Evolutionary conservation across 2,888 invertebrate genomes (phyloP).

Genomic region (Idaea biselata): DNA sequence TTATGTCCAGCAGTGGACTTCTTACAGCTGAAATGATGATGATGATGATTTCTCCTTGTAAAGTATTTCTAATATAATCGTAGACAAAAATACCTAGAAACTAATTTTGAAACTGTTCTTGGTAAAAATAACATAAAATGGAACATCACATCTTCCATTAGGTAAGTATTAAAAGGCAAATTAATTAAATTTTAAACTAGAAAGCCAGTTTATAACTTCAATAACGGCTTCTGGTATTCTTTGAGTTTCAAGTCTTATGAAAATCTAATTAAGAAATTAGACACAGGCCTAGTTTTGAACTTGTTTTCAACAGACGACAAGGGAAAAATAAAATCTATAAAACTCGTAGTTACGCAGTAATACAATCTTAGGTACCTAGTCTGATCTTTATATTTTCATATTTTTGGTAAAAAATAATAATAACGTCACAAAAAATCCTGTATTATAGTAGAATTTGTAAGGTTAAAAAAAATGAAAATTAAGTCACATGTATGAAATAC

Average conservation of each 20-base stretch:
- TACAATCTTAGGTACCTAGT: too few species aligned
- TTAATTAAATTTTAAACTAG: conserved; percentile 1
- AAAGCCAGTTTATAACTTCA: not conserved
- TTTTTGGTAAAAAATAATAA: too few species aligned
- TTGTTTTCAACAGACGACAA: not conserved
- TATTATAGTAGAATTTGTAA: too few species aligned
- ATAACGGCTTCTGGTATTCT: not conserved
- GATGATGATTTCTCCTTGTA: too few species aligned
- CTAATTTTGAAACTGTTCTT: not conserved
- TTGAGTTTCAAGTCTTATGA: not conserved
- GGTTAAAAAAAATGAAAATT: too few species aligned
- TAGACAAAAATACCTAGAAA: too few species aligned
- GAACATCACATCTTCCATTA: not conserved
- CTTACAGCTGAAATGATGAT: too few species aligned
- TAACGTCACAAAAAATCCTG: too few species aligned
- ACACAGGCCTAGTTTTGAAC: not conserved
- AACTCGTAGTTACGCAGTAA: not conserved
- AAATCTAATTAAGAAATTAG: not conserved
- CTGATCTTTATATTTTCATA: too few species aligned
- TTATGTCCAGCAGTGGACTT: too few species aligned
- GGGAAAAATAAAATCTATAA: not conserved
- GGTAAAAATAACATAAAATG: not conserved
- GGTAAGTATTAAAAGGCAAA: not conserved
- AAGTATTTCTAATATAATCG: too few species aligned
- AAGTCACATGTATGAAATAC: too few species aligned